Base-by-base conservation (phyloP, 2,113 vertebrate species). In the Dicrurus megarhynchus region DNA sequence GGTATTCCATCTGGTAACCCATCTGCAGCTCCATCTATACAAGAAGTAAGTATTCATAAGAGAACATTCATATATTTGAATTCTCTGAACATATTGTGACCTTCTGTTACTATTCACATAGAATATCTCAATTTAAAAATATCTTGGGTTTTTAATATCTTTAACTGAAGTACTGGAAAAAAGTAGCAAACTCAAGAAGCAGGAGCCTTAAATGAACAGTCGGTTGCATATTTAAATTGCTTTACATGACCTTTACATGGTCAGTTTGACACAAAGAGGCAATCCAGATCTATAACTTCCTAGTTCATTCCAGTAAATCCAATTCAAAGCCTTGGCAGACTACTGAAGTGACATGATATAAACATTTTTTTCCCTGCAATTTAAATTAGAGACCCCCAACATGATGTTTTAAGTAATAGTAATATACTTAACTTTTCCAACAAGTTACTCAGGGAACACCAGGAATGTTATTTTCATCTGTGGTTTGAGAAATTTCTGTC, bases 81-180 rank as follows among this genome's bases (percentile, higher is more conserved):
- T 80, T 88, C 85, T 95, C 71, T 71, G 90, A 96, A 94, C 95
- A 96, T 96, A 96, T 94, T 95, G 95, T 95, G 96, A 97, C 95
- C 96, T 97, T 97, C 92, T 96, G 93, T 93, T 95, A 92, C 95
- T 96, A 93, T 75, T 96, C 95, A 94, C 86, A 86, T 77, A 63
- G 83, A 93, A 81, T 85, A 80, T 77, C 75, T 94, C 88, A 67
- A 56, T 80, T 94, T 67, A 94, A 92, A 96, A 78, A 60, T 76
- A 81, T 64, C 69, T 55, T 80, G 73, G 28, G 71, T 21, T 96
- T 95, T 96, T 90, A 96, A 96, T 96, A 96, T 80, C 71, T 86
- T 74, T 88, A 91, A 73, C 78, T 77, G 88, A 68, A 92, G 73
- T 70, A 77, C 7, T 84, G 83, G 33, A n/a, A 79, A 91, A 91